Evolutionary conservation across 1,140 invertebrate species (phyloP).

Genomic region (Pteromalus puparum): DNA sequence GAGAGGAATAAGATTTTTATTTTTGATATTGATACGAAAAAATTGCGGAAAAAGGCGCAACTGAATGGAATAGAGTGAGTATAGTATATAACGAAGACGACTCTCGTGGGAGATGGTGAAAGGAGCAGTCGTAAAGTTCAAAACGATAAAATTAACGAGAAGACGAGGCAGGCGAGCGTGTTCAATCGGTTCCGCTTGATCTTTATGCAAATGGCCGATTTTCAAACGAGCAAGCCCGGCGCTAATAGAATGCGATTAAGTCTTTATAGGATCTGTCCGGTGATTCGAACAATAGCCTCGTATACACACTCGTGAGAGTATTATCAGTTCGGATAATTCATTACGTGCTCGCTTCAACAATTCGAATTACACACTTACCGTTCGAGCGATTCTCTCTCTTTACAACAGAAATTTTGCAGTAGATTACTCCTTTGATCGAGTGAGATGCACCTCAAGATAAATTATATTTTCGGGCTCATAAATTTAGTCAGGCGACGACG

Average conservation of each 20-base stretch:
- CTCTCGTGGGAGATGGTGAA: slow-evolving; percentile 14
- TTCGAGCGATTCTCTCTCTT: too few species aligned
- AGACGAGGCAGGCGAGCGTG: not conserved
- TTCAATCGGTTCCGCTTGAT: slow-evolving; percentile 21
- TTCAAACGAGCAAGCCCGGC: not conserved
- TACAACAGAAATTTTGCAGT: not conserved
- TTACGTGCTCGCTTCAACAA: too few species aligned
- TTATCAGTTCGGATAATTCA: too few species aligned
- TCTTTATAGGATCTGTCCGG: too few species aligned
- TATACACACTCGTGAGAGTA: too few species aligned
- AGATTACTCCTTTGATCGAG: not conserved
- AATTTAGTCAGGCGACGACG: not conserved
- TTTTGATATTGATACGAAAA: too few species aligned
- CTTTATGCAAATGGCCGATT: slow-evolving; percentile 26
- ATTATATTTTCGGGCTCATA: not conserved
- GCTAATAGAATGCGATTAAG: too few species aligned
- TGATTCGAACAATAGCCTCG: too few species aligned
- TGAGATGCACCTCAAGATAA: not conserved
- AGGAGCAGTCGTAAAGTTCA: slow-evolving; percentile 19
- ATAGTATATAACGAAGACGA: not conserved
- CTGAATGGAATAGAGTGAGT: not conserved
- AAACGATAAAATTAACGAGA: slow-evolving; percentile 29
- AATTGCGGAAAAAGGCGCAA: too few species aligned
- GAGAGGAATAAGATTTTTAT: too few species aligned
- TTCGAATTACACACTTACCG: too few species aligned